These are phyloP conservation scores for Eupristina koningsbergeri DNA, from an alignment of 1,140 invertebrate genomes.

Conservation along the genomic window DNA sequence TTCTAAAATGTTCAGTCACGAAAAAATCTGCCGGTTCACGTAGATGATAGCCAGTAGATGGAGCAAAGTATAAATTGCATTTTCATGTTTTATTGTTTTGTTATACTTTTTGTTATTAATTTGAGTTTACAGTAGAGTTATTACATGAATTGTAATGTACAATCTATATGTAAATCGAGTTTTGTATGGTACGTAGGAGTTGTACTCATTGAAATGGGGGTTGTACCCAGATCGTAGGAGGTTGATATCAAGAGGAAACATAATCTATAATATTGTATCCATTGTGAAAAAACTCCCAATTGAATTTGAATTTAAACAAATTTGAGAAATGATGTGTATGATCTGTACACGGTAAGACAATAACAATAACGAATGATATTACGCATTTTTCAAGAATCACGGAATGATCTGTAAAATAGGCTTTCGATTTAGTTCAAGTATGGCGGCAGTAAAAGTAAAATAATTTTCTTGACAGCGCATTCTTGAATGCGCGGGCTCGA, in stretches of 20 bases:
- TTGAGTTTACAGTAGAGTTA: neutral
- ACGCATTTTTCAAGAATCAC: neutral
- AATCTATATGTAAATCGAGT: conserved; percentile 11
- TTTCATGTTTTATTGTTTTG: neutral
- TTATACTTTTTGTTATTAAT: neutral
- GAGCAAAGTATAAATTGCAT: neutral
- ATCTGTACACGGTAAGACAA: neutral
- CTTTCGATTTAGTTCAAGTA: no score
- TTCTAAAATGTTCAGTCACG: neutral
- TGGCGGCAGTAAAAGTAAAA: no score
- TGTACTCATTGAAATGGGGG: neutral
- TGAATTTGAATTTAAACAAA: conserved; percentile 1
- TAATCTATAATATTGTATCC: neutral
- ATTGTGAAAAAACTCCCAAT: neutral
- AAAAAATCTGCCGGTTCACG: neutral
- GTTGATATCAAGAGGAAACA: neutral
- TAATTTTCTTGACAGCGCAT: no score
- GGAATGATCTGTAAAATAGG: no score
- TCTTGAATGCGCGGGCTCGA: no score
- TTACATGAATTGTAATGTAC: neutral
- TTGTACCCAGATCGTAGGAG: neutral
- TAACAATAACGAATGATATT: neutral
- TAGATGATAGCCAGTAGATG: no score
- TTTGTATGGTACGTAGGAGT: neutral
- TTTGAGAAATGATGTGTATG: neutral